phyloP scores from a whole-genome alignment of 1,140 invertebrate species.

The Drosophila yakuba region DNA sequence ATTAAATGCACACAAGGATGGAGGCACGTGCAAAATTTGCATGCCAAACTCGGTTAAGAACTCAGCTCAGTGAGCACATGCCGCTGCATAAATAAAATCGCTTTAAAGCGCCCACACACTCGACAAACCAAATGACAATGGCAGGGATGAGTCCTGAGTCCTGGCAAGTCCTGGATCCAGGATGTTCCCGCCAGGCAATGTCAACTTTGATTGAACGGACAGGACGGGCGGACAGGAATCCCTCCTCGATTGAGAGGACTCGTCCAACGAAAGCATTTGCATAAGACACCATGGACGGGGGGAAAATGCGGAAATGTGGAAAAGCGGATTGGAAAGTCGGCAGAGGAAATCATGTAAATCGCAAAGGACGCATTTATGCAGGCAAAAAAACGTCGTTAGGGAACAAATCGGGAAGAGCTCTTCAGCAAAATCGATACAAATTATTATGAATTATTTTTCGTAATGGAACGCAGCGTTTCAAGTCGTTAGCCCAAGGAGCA shows the following conservation, averaged over 20 bases:
- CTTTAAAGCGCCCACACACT: conserved; percentile 51
- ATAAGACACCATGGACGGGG: conserved; percentile 58
- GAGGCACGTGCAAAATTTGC: conserved; percentile 77
- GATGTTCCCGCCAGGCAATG: conserved; percentile 49
- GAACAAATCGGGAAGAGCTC: conserved; percentile 1
- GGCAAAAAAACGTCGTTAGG: conserved; percentile 26
- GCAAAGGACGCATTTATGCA: conserved; percentile 30
- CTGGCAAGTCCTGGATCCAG: not conserved
- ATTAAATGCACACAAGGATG: conserved; percentile 69
- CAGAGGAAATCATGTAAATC: conserved; percentile 50
- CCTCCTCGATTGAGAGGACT: conserved; percentile 31
- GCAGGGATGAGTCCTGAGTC: conserved; percentile 21
- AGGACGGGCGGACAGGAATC: conserved; percentile 16
- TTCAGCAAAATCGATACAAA: conserved; percentile 36
- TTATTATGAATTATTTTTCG: conserved; percentile 33
- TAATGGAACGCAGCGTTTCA: conserved; percentile 14
- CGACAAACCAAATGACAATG: conserved; percentile 16
- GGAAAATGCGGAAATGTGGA: not conserved
- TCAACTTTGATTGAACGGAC: conserved; percentile 76
- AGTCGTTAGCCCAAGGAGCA: conserved; percentile 1
- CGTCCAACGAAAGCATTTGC: conserved; percentile 56
- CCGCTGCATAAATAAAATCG: conserved; percentile 79
- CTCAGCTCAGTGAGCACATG: conserved; percentile 65
- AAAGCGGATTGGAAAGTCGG: conserved; percentile 37
- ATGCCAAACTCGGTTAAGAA: conserved; percentile 79